These are phyloP conservation scores for Orthosia cruda DNA, from an alignment of 2,888 invertebrate genomes.

Conservation along the genomic window DNA sequence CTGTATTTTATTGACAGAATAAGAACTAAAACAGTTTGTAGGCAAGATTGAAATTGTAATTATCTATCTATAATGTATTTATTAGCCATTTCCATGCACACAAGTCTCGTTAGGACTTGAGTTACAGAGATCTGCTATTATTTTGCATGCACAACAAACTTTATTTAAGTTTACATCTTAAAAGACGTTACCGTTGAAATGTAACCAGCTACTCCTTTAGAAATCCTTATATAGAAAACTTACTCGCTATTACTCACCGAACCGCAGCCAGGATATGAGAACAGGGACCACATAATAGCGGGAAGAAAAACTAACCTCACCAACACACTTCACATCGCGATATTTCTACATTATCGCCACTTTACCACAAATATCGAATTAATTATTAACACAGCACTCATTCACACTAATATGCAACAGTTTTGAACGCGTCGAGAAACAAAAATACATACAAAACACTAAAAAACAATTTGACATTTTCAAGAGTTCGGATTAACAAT, in stretches of 20 bases:
- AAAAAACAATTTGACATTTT: conserved; percentile 87
- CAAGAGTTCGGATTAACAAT: conserved; percentile 75
- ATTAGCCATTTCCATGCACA: conserved; percentile 61
- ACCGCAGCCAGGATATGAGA: conserved; percentile 81
- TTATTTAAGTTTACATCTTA: conserved; percentile 26
- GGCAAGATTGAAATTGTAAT: background rate
- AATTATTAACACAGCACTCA: conserved; percentile 59
- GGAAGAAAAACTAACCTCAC: conserved; percentile 90
- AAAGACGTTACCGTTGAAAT: conserved; percentile 7
- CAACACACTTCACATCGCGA: conserved; percentile 77
- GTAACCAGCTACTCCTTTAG: conserved; percentile 72
- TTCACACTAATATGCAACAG: conserved; percentile 38
- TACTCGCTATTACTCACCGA: conserved; percentile 90
- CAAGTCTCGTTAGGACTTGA: conserved; percentile 36
- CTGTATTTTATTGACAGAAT: background rate
- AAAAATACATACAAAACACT: conserved; percentile 82
- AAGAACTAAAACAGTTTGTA: background rate
- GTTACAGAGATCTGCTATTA: conserved; percentile 50
- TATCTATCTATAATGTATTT: conserved; percentile 6
- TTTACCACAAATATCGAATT: conserved; percentile 35
- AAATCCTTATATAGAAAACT: conserved; percentile 83
- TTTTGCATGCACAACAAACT: conserved; percentile 54
- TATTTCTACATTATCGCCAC: conserved; percentile 68
- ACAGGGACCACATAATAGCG: conserved; percentile 83
- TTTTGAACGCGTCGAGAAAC: conserved; percentile 58